Evolutionary conservation across 2,113 vertebrate species (phyloP), one percentile per base, ranked within the genome.

Genomic region (Oncorhynchus gorbuscha): DNA sequence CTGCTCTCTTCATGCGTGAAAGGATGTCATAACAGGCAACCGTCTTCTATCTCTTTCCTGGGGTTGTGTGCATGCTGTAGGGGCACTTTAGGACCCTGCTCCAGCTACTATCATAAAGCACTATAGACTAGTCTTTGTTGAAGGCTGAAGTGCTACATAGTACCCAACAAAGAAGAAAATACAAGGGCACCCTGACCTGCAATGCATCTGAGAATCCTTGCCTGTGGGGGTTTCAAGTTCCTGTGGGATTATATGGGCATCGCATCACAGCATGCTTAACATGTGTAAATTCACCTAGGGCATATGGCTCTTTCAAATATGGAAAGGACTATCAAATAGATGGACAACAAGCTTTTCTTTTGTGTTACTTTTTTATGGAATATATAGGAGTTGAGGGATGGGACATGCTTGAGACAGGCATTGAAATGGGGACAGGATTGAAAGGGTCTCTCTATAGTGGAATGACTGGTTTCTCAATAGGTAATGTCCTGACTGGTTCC

Each of bases 101-200:
- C 49, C 32, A 61, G 73, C 72, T 80, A 65, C 45, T 55, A 20
- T 78, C 69, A 24, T 32, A 72, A 49, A 71, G 69, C 82, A 69
- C 78, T 71, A 51, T 73, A 30, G 7, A 77, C 55, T 8, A 35
- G 75, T 32, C 24, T 77, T 80, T 68, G 66, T 75, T 64, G 72
- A 30, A 72, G n/a, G 72, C 48, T 35, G 28, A 26, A 81, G 75
- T 62, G 51, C 55, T 64, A 30, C 62, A 48, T 35, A 30, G 66
- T 48, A 66, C 8, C 18, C 61, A 51, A 77, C 22, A 61, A 77
- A 83, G 22, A 75, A 49, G 48, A 62, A 66, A 66, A 1, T 4
- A n/a, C 64, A 2, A 18, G 9, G 65, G 70, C 24, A 55, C 32
- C 71, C 71, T 51, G 64, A 65, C 75, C 75, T 45, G 8, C 39